These are phyloP conservation scores for Garrulus glandarius DNA, from an alignment of 2,797 vertebrate species.

Conservation along the genomic window DNA sequence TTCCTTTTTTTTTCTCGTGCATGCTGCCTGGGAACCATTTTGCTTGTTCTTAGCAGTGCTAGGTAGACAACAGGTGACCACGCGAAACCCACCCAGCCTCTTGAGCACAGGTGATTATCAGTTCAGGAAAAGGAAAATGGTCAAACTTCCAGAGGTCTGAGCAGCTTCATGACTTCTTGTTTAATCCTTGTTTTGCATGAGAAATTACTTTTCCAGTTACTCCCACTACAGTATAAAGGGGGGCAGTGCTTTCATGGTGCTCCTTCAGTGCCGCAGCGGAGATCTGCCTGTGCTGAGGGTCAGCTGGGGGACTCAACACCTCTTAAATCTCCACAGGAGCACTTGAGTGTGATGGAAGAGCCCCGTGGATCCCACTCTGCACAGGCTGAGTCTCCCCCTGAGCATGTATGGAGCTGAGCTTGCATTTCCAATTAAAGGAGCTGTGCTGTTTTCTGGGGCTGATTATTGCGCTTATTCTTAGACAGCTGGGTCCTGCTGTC, in stretches of 20 bases:
- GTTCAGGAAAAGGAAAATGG: slow-evolving; percentile 48
- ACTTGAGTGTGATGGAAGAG: not conserved
- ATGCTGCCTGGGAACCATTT: slow-evolving; percentile 90
- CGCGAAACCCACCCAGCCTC: slow-evolving; percentile 90
- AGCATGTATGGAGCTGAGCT: not conserved
- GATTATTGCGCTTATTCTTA: fast-evolving
- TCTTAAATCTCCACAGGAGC: not conserved
- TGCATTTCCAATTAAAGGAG: not conserved
- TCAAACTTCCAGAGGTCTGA: not conserved
- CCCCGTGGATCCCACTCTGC: not conserved
- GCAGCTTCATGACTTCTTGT: not conserved
- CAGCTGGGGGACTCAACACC: not conserved
- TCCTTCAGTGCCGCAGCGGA: not conserved
- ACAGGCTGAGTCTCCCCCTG: not conserved
- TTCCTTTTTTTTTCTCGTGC: slow-evolving; percentile 84
- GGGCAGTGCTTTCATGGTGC: not conserved
- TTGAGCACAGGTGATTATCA: slow-evolving; percentile 98
- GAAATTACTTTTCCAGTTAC: not conserved
- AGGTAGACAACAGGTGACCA: slow-evolving; percentile 96
- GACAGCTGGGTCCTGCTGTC: not conserved
- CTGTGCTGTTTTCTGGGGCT: not conserved
- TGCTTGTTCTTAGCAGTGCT: slow-evolving; percentile 95
- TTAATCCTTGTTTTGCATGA: not conserved
- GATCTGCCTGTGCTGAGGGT: not conserved
- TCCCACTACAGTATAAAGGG: not conserved